Evolutionary conservation across 2,797 vertebrate species (phyloP).

Genomic region (Nannoperca australis): DNA sequence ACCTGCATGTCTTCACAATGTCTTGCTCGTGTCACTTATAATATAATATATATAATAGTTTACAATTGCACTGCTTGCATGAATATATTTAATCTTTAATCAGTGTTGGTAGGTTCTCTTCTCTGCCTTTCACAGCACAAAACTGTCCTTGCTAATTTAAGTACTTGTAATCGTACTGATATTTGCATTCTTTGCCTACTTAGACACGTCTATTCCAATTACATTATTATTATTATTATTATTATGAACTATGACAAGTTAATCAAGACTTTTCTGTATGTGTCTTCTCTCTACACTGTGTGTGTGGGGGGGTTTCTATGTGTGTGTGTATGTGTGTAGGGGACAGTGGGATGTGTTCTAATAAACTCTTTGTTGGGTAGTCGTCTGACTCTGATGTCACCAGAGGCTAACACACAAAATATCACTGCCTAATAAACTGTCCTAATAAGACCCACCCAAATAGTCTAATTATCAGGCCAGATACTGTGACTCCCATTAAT

Average conservation of each 20-base stretch:
- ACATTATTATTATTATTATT: constrained; percentile 4
- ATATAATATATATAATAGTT: too few relatives aligned
- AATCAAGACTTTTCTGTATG: neutral
- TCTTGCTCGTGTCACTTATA: neutral
- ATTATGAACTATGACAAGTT: neutral
- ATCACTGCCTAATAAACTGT: constrained; percentile 26
- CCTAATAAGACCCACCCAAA: constrained; percentile 24
- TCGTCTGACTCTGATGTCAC: constrained; percentile 33
- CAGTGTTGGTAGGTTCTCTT: too few relatives aligned
- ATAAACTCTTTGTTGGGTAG: constrained; percentile 40
- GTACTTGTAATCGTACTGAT: too few relatives aligned
- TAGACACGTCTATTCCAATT: neutral
- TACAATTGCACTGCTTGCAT: too few relatives aligned
- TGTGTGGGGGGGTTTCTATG: neutral
- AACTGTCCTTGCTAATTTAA: too few relatives aligned
- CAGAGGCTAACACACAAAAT: constrained; percentile 13
- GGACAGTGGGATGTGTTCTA: constrained; percentile 17
- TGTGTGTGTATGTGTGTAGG: neutral
- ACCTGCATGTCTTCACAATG: neutral
- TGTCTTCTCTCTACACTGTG: neutral
- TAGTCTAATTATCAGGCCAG: constrained; percentile 19
- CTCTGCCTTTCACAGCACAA: too few relatives aligned
- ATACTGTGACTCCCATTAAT: neutral
- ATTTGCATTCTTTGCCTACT: neutral
- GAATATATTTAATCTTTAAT: too few relatives aligned